A percentile compares a stretch with the other conserved stretches of the same genome.
These are phyloP conservation scores for Liasis olivaceus DNA, from an alignment of 2,797 vertebrate genomes.

Conservation along the genomic window DNA sequence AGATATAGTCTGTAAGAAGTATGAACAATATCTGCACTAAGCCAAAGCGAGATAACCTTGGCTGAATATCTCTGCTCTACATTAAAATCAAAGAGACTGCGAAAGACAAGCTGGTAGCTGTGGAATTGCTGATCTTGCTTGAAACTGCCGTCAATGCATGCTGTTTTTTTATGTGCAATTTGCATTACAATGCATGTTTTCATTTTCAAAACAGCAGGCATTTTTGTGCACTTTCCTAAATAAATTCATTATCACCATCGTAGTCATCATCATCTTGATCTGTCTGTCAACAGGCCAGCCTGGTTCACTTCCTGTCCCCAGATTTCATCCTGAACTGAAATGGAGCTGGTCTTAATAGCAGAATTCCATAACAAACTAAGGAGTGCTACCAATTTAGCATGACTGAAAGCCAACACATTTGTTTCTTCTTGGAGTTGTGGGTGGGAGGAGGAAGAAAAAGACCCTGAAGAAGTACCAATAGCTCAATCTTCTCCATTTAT, in stretches of 20 bases:
- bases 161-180: not conserved
- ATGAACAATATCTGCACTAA: not conserved
- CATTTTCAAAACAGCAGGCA: constrained; percentile 19
- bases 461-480: constrained; percentile 20
- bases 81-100: not conserved
- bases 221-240: not conserved
- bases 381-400: not conserved
- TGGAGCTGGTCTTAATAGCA: constrained; percentile 4
- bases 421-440: constrained; percentile 31
- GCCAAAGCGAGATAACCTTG: not conserved
- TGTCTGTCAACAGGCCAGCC: constrained; percentile 1
- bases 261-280: not conserved
- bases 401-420: constrained; percentile 13
- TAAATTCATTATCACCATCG: not conserved
- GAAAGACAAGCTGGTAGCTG: not conserved
- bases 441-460: not conserved
- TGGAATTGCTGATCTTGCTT: not conserved
- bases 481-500: constrained; percentile 43
- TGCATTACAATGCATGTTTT: not conserved
- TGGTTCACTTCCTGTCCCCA: constrained; percentile 2
- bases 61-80: not conserved
- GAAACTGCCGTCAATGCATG: not conserved
- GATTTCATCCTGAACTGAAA: constrained; percentile 32
- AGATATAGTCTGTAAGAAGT: not conserved
- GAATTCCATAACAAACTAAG: not conserved